A percentile compares a stretch with the other conserved stretches of the same genome.
Conservation (phyloP, 2,113 vertebrate species). For the Barbus barbus region DNA sequence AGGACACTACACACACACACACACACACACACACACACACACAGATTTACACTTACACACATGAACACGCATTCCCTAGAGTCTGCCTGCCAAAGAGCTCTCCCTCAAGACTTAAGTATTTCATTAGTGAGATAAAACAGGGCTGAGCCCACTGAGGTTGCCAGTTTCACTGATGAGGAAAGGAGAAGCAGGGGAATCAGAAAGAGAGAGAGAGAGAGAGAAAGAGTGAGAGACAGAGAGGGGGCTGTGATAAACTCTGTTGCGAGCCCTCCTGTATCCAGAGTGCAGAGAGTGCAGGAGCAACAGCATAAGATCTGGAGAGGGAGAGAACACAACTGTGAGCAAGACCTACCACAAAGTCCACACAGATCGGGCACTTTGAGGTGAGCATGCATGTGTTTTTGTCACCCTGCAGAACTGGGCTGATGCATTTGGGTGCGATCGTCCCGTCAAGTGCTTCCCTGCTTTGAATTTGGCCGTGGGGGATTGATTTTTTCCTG, state of each 20-base stretch:
- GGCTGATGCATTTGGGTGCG: conserved; percentile 55
- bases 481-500: conserved; percentile 46
- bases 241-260: conserved; percentile 74
- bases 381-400: conserved; percentile 53
- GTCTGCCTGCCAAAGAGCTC: conserved; percentile 62
- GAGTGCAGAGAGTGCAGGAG: conserved; percentile 67
- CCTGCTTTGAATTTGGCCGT: conserved; percentile 42
- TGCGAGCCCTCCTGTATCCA: conserved; percentile 70
- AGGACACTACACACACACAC: conserved; percentile 51
- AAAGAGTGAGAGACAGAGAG: conserved; percentile 58
- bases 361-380: conserved; percentile 53
- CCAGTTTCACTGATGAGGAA: conserved; percentile 67
- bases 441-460: conserved; percentile 38
- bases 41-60: conserved; percentile 44
- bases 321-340: conserved; percentile 50
- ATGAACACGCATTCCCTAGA: conserved; percentile 52
- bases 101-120: conserved; percentile 71
- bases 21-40: conserved; percentile 43
- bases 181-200: conserved; percentile 53
- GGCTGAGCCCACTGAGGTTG: conserved; percentile 68
- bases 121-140: conserved; percentile 77
- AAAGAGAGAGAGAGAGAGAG: conserved; percentile 52
- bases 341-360: conserved; percentile 57
- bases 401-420: conserved; percentile 38
- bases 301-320: conserved; percentile 60